phyloP scores from a whole-genome alignment of 2,113 vertebrate genomes.

The Dipodomys stephensi region DNA sequence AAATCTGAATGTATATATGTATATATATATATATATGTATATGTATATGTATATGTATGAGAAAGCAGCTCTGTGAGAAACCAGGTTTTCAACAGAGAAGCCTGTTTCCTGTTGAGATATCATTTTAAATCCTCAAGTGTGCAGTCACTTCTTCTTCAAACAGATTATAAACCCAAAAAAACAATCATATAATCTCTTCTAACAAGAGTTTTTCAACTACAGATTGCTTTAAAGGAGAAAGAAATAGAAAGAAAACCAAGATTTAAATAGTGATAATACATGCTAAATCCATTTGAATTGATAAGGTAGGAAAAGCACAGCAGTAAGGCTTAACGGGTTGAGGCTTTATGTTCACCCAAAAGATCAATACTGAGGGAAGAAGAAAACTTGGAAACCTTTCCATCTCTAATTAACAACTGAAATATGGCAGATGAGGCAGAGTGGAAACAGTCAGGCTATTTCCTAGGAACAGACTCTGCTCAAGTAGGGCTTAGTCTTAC shows the following conservation, averaged over 20 bases:
- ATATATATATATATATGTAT: too few relatives aligned
- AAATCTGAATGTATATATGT: slow-evolving; percentile 41
- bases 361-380: slow-evolving; percentile 71
- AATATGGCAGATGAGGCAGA: slow-evolving; percentile 67
- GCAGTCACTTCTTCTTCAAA: slow-evolving; percentile 77
- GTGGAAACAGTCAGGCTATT: slow-evolving; percentile 52
- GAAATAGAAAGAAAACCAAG: slow-evolving; percentile 76
- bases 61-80: slow-evolving; percentile 70
- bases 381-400: slow-evolving; percentile 73
- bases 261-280: slow-evolving; percentile 76
- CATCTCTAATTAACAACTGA: slow-evolving; percentile 70
- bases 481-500: slow-evolving; percentile 17
- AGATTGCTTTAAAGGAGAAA: slow-evolving; percentile 76
- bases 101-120: slow-evolving; percentile 67
- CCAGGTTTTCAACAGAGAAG: slow-evolving; percentile 71
- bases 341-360: slow-evolving; percentile 76
- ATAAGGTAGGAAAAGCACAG: slow-evolving; percentile 78
- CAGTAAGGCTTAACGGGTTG: slow-evolving; percentile 81
- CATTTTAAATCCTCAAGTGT: slow-evolving; percentile 77
- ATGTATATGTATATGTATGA: neutral
- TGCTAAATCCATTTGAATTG: slow-evolving; percentile 77
- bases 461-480: slow-evolving; percentile 55
- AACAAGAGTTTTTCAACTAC: slow-evolving; percentile 75
- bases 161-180: slow-evolving; percentile 78
- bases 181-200: slow-evolving; percentile 74